These are phyloP conservation scores for Cephus pygmeus DNA, from an alignment of 2,888 invertebrate genomes.

Conservation along the genomic window DNA sequence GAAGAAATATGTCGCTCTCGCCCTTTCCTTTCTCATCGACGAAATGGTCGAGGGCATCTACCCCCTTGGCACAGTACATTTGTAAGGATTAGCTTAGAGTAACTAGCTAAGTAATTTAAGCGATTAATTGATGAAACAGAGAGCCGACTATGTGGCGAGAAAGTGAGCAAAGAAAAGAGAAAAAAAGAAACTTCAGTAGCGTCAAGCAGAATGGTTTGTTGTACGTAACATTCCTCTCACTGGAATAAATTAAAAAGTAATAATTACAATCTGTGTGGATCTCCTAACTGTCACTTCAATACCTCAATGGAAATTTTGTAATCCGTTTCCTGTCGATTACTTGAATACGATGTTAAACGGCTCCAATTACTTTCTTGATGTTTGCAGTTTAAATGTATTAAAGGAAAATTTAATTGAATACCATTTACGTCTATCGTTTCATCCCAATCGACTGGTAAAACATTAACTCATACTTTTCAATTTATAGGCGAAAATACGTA, in stretches of 20 bases:
- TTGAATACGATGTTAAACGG: background rate
- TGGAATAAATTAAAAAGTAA: constrained; percentile 43
- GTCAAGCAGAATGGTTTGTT: constrained; percentile 35
- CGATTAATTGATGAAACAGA: constrained; percentile 15
- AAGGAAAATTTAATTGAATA: background rate
- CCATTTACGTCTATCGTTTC: background rate
- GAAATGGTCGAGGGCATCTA: constrained; percentile 29
- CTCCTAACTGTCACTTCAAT: background rate
- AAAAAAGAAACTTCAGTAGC: constrained; percentile 23
- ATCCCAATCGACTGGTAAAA: background rate
- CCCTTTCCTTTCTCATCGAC: constrained; percentile 20
- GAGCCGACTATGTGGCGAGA: background rate
- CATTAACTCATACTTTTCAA: background rate
- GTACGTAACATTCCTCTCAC: constrained; percentile 41
- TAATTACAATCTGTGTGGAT: background rate
- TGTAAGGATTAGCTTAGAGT: constrained; percentile 37
- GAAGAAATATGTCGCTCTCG: background rate
- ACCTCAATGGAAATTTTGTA: background rate
- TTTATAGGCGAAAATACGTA: background rate
- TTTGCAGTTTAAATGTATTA: background rate
- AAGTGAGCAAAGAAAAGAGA: constrained; percentile 6
- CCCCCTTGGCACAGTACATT: constrained; percentile 34
- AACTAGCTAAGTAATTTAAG: constrained; percentile 30
- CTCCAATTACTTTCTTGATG: background rate
- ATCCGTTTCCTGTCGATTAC: background rate